phyloP scores from a whole-genome alignment of 2,888 invertebrate genomes.

The Rhagonycha fulva region DNA sequence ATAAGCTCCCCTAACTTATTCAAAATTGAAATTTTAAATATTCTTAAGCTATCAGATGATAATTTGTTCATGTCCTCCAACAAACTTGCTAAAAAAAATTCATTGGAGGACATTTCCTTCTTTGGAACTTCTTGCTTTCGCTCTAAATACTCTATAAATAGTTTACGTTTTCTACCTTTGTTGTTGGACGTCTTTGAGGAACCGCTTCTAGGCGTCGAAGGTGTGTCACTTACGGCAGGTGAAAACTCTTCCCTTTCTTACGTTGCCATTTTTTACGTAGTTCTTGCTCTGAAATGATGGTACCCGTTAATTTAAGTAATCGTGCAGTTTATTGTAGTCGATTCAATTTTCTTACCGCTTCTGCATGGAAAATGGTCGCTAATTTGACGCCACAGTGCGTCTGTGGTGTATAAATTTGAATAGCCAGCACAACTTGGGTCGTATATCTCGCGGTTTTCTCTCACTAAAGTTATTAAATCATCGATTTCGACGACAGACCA shows the following conservation, averaged over 20 bases:
- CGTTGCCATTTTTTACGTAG: slow-evolving; percentile 1
- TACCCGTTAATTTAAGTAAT: background rate
- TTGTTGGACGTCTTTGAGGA: background rate
- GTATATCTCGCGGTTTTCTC: background rate
- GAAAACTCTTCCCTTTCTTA: background rate
- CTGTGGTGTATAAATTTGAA: background rate
- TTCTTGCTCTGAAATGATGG: background rate
- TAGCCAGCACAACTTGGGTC: background rate
- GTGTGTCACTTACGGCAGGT: background rate
- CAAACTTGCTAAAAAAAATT: background rate
- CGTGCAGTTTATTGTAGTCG: no score
- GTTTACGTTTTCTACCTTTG: background rate
- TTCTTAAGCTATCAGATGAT: background rate
- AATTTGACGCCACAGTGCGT: background rate
- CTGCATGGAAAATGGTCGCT: background rate
- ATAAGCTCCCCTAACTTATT: background rate
- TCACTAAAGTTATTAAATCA: background rate
- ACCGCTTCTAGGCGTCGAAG: background rate
- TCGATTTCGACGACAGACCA: background rate
- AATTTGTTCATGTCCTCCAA: background rate
- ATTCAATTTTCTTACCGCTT: background rate
- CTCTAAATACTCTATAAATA: background rate
- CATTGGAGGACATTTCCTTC: background rate
- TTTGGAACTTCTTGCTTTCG: background rate
- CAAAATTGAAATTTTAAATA: background rate